Conservation (phyloP, 2,797 vertebrate species). For the Channa striata region DNA sequence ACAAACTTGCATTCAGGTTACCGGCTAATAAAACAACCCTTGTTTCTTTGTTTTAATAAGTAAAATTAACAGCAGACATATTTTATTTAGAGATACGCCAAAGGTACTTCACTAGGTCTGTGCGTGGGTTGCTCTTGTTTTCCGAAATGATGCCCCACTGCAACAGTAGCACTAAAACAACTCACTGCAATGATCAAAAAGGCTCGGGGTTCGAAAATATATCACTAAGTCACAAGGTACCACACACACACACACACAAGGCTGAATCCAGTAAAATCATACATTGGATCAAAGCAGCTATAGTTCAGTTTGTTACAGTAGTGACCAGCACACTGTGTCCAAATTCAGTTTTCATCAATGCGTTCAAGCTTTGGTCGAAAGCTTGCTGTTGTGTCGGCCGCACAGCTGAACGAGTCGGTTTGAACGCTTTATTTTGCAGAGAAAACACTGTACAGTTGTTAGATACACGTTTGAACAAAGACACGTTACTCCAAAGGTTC, state of each 20-base stretch:
- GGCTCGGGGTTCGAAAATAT: conserved; percentile 67
- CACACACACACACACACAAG: conserved; percentile 73
- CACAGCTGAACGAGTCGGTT: conserved; percentile 53
- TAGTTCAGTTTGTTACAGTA: conserved; percentile 54
- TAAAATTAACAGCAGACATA: conserved; percentile 72
- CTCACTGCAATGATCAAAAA: conserved; percentile 76
- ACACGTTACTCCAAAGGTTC: conserved; percentile 60
- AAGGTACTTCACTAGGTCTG: conserved; percentile 73
- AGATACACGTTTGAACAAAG: conserved; percentile 70
- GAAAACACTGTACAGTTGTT: conserved; percentile 81
- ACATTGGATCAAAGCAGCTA: conserved; percentile 69
- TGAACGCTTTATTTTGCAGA: conserved; percentile 71
- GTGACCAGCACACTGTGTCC: conserved; percentile 81
- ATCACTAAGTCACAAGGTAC: conserved; percentile 75
- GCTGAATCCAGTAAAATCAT: conserved; percentile 61
- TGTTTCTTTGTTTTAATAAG: conserved; percentile 62
- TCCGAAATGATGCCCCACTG: conserved; percentile 58
- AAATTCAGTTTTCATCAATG: conserved; percentile 44
- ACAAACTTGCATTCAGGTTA: conserved; percentile 64
- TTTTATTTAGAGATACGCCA: conserved; percentile 68
- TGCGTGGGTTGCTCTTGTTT: conserved; percentile 69
- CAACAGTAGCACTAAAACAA: conserved; percentile 79
- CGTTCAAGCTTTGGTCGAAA: conserved; percentile 60
- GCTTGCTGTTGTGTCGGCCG: conserved; percentile 52
- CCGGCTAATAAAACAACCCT: conserved; percentile 62